Evolutionary conservation across 2,113 vertebrate species (phyloP), one percentile per base, ranked within the genome.

Genomic region (Malaclemys terrapin): DNA sequence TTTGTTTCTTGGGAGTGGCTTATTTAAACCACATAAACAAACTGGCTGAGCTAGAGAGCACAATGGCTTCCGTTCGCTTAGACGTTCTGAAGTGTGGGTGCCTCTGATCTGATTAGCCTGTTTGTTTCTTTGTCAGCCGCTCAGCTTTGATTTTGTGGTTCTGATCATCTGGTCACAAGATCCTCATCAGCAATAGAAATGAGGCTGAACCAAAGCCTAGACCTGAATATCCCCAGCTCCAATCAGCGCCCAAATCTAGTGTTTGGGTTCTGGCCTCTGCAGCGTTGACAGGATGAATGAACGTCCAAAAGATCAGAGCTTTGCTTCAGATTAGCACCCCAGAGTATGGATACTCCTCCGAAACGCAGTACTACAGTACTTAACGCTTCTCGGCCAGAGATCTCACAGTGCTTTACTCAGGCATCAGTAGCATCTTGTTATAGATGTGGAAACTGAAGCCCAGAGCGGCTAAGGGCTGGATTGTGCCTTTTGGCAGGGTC

Each of bases 1-100:
- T 89, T 95, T 95, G 57, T 65, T 91, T 35, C 88, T 96, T 76
- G 82, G 89, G 93, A 84, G 93, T 59, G 89, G 75, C 95, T 94
- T 95, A 78, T 85, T 88, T 87, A 53, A 81, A 47, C 50, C 87
- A 76, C 79, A n/a, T n/a, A 52, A 31, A 87, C 50, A 25, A 81
- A 65, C 52, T 0, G 81, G 54, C 47, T 69, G 57, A 45, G 2
- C 69, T 76, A 54, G 91, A 80, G 35, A 59, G 53, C 47, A 25
- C 8, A 50, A 16, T 83, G 27, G 49, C 75, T 86, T 56, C 35
- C 62, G 78, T 59, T 89, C 0, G 31, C 31, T 69, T 9, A 69
- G 65, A 38, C 16, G 19, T 22, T 75, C 38, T 45, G n/a, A 42
- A 25, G 5, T 65, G 62, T 31, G 35, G 16, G 6, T 27, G 12